A percentile compares a stretch with the other conserved stretches of the same genome.
Conservation (phyloP, 2,113 vertebrate species). For the Prunella fulvescens region DNA sequence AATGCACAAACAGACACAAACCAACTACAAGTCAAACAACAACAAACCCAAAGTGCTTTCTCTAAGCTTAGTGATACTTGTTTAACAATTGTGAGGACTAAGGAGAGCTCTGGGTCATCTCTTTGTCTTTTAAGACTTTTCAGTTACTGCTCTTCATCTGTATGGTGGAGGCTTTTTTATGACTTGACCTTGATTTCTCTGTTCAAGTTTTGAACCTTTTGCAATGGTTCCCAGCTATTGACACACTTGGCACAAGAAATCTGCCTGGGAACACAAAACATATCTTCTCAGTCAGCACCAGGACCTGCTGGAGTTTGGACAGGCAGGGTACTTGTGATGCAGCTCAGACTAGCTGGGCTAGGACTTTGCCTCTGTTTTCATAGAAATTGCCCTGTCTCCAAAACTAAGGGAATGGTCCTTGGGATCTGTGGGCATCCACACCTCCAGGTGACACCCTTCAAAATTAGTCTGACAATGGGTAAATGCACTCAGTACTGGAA, state of each 20-base stretch:
- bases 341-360: background rate
- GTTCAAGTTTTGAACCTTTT: background rate
- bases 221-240: background rate
- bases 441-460: background rate
- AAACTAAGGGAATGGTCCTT: background rate
- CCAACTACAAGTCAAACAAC: background rate
- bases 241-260: background rate
- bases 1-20: background rate
- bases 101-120: background rate
- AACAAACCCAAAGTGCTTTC: background rate
- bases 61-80: background rate
- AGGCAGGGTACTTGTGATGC: background rate
- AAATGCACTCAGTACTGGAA: background rate
- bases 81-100: background rate
- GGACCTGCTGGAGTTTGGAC: background rate
- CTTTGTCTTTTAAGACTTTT: background rate
- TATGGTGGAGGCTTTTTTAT: background rate
- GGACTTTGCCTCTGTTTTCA: background rate
- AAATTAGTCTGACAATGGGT: background rate
- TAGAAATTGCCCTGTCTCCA: background rate
- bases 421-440: background rate
- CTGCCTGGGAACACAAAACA: background rate
- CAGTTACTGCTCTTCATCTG: background rate
- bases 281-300: background rate
- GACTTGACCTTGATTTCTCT: background rate